These are phyloP conservation scores for Hippocampus kuda DNA, from an alignment of 2,797 vertebrate genomes.

Conservation along the genomic window DNA sequence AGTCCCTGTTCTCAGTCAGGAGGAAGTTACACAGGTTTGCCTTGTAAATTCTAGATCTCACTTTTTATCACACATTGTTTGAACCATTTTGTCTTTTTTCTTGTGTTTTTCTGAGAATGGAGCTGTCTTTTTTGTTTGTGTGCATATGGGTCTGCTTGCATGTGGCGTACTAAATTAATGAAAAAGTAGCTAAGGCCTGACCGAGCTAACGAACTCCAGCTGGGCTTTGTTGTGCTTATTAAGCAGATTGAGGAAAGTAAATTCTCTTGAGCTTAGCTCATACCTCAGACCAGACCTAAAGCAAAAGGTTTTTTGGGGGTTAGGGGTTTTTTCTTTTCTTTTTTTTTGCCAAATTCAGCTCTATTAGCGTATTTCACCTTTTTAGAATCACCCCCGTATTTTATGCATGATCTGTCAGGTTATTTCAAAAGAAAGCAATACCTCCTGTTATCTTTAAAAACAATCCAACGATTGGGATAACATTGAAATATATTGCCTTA, in stretches of 20 bases:
- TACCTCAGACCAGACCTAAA: conserved; percentile 5
- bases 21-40: conserved; percentile 15
- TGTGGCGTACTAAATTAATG: conserved; percentile 22
- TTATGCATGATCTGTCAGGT: not conserved
- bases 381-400: not conserved
- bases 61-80: conserved; percentile 33
- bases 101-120: conserved; percentile 24
- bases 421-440: not conserved
- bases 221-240: conserved; percentile 50
- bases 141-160: conserved; percentile 17
- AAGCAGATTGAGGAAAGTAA: conserved; percentile 39
- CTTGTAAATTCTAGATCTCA: conserved; percentile 21
- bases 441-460: not conserved
- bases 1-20: conserved; percentile 16
- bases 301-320: not conserved
- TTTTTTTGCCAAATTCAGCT: not conserved
- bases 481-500: not conserved
- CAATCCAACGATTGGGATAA: not conserved
- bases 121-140: conserved; percentile 12
- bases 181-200: conserved; percentile 56
- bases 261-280: conserved; percentile 53
- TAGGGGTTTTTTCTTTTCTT: not conserved
- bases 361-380: not conserved
- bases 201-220: conserved; percentile 60
- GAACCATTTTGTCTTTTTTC: conserved; percentile 18